These are phyloP conservation scores for Drosophila demipolita DNA, from an alignment of 2,888 invertebrate genomes.

Conservation along the genomic window DNA sequence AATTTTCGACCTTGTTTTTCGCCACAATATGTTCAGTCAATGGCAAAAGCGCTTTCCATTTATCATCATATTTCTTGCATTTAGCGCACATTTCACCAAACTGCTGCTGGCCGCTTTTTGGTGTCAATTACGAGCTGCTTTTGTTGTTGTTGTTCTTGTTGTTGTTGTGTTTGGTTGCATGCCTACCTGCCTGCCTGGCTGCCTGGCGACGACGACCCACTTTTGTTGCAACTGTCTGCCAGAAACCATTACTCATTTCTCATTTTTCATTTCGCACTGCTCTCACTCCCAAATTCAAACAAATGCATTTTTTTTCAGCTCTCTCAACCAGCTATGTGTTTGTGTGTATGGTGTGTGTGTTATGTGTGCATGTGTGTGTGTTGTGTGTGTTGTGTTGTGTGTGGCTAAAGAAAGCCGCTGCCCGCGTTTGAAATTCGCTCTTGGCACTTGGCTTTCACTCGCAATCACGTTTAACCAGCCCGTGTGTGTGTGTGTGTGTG, in stretches of 20 bases:
- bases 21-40: slow-evolving; percentile 34
- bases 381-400: slow-evolving; percentile 23
- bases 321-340: slow-evolving; percentile 63
- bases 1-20: slow-evolving; percentile 51
- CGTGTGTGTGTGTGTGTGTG: not conserved
- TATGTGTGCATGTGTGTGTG: slow-evolving; percentile 16
- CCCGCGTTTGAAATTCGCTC: slow-evolving; percentile 52
- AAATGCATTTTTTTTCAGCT: slow-evolving; percentile 67
- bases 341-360: slow-evolving; percentile 24
- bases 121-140: slow-evolving; percentile 47
- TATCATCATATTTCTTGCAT: slow-evolving; percentile 74
- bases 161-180: slow-evolving; percentile 19
- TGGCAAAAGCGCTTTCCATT: slow-evolving; percentile 55
- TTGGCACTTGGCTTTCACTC: slow-evolving; percentile 75
- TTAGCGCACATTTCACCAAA: slow-evolving; percentile 70
- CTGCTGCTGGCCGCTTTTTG: slow-evolving; percentile 36
- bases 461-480: slow-evolving; percentile 56
- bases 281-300: slow-evolving; percentile 71
- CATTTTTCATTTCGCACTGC: slow-evolving; percentile 34
- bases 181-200: not conserved
- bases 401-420: slow-evolving; percentile 62
- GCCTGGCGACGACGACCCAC: slow-evolving; percentile 64
- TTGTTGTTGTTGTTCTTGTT: slow-evolving; percentile 22
- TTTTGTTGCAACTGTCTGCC: slow-evolving; percentile 58
- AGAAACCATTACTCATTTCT: slow-evolving; percentile 63